A percentile compares a stretch with the other conserved stretches of the same genome.
These are phyloP conservation scores for Lontra canadensis DNA, from an alignment of 2,113 vertebrate genomes.

Conservation along the genomic window DNA sequence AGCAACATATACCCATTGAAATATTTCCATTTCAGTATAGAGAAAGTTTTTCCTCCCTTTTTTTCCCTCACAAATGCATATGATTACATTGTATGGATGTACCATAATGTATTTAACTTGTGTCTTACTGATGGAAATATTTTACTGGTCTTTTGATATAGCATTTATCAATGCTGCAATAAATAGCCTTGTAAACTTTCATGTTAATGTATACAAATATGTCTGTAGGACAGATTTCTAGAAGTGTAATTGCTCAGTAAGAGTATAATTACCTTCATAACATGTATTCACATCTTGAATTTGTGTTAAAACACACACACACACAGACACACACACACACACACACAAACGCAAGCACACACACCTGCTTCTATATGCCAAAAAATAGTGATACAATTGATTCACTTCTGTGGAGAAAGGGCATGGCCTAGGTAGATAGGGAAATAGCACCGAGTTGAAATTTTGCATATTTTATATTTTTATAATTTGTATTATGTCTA, in stretches of 20 bases:
- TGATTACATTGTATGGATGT: background rate
- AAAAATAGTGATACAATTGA: background rate
- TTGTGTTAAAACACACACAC: background rate
- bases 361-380: background rate
- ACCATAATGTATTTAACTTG: background rate
- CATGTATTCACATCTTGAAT: background rate
- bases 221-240: background rate
- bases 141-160: background rate
- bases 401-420: background rate
- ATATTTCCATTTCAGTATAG: background rate
- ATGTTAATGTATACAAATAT: background rate
- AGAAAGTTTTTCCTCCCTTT: background rate
- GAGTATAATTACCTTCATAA: background rate
- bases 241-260: background rate
- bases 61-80: background rate
- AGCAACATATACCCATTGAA: background rate
- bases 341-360: background rate
- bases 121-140: background rate
- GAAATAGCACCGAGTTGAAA: background rate
- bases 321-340: too few relatives aligned
- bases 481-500: conserved; percentile 2
- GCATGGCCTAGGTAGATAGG: background rate
- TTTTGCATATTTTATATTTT: background rate
- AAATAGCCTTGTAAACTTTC: background rate
- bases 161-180: background rate